These are phyloP conservation scores for Lepidostoma basale DNA, from an alignment of 1,140 invertebrate species.

Conservation along the genomic window DNA sequence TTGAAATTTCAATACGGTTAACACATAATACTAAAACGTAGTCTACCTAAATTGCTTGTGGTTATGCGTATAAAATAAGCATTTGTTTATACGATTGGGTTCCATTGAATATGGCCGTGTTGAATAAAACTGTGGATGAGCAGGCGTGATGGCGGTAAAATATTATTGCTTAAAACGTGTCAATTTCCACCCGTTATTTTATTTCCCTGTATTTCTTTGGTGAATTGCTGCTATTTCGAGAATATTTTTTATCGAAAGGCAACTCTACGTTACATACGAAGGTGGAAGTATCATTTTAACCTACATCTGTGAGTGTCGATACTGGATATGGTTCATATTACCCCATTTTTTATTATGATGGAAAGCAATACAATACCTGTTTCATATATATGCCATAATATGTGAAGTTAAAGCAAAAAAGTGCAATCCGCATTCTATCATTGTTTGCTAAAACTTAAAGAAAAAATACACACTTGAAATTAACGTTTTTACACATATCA, in stretches of 20 bases:
- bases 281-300: neutral
- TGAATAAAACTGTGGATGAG: neutral
- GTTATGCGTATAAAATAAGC: too few relatives aligned
- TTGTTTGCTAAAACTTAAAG: too few relatives aligned
- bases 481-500: too few relatives aligned
- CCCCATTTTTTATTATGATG: slow-evolving; percentile 1
- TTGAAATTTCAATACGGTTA: too few relatives aligned
- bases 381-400: too few relatives aligned
- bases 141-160: neutral
- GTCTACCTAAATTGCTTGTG: too few relatives aligned
- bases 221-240: neutral
- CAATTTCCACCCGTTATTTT: slow-evolving; percentile 7
- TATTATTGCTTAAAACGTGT: neutral
- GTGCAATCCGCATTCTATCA: too few relatives aligned
- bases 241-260: slow-evolving; percentile 2
- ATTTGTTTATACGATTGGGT: neutral
- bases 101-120: neutral
- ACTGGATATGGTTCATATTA: neutral
- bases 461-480: too few relatives aligned
- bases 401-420: too few relatives aligned
- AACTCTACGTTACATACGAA: neutral
- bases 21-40: too few relatives aligned
- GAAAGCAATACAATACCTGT: neutral
- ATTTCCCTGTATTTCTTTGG: neutral
- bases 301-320: neutral